Base-by-base conservation (phyloP, 2,888 invertebrate species). In the Dryocosmus kuriphilus region DNA sequence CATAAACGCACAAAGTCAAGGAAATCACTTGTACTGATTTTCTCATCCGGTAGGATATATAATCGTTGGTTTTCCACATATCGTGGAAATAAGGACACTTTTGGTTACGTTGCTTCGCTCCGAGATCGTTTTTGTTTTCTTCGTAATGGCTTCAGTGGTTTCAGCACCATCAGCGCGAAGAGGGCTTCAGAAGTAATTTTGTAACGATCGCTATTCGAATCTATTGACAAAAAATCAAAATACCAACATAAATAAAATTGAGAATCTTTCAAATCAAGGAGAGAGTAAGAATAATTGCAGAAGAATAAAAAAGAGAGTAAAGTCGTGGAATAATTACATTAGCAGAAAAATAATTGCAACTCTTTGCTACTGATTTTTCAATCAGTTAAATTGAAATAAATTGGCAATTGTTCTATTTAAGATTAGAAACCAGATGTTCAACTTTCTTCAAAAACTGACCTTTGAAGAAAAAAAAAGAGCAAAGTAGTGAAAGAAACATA, bases 161-260 rank as follows among this genome's bases (percentile, higher is more conserved):
- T 71, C 46, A 51, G 38, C 57, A 41, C 77, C 62, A 78, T 79
- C 79, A 86, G 74, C 86, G 85, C 51, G 84, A 85, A 60, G 87
- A 87, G 27, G 88, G 88, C 78, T 90, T 90, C 55, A 91, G 79
- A 65, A 89, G 87, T 73, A 91, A 81, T 82, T 82, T 89, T 91
- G 81, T 90, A 91, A 60, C 88, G 89, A 19, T 91, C 90, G 65
- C 86, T 89, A 71, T 85, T 80, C 30, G 87, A 81, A 84, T 91
- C 91, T 90, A 84, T 22, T 86, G 78, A 63, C 1, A 19, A 41
- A 35, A 55, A 22, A 63, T 38, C 24, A 16, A 16, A 41, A 41
- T 65, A 22, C 9, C 61, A 61, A 38, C 73, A 35, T 32, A 55
- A 62, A 57, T n/a, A n/a, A 41, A 35, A 30, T 24, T 65, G 61